Evolutionary conservation across 1,140 invertebrate species (phyloP), one percentile per base, ranked within the genome.

Genomic region (Caenorhabditis brenneri): DNA sequence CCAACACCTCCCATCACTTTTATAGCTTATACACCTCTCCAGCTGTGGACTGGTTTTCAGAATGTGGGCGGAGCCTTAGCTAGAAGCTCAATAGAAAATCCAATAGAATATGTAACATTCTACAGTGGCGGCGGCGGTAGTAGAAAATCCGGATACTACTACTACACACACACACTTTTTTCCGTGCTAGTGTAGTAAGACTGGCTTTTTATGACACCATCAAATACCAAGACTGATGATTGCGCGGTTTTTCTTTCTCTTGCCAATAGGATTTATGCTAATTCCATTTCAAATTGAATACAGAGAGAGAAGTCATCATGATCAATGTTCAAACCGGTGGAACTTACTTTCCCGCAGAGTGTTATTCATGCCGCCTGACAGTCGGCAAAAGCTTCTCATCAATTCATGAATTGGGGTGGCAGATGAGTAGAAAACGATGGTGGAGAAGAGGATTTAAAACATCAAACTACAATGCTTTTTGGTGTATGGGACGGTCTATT

Each of bases 241-340:
- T 27, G 22, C 24, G 53, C 24, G 7, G 10, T 36, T 65, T 27
- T n/a, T 51, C 16, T 51, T 7, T 58, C 29, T 60, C 15, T 22
- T 60, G 58, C 16, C 58, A 74, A 74, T 74, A 74, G 65, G 65
- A 74, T 74, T 74, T 74, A 74, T 74, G 65, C 65, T 74, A 74
- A 74, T 74, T 74, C 65, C n/a, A 55, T 27, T 55, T 27, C 15
- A 51, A 51, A 5, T 16, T 16, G 16, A 46, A 46, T n/a, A n/a
- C n/a, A 46, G 9, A 12, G 42, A 1, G n/a, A 7, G 49, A 51
- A 51, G 7, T 7, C n/a, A 51, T 16, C 49, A n/a, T 51, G 49
- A 55, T 55, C 53, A 55, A 55, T 55, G 53, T 55, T 55, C 53
- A 55, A 55, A 55, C 53, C 53, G 53, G 53, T 55, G 53, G 53